phyloP scores from a whole-genome alignment of 2,888 invertebrate species.

The Noctua pronuba region DNA sequence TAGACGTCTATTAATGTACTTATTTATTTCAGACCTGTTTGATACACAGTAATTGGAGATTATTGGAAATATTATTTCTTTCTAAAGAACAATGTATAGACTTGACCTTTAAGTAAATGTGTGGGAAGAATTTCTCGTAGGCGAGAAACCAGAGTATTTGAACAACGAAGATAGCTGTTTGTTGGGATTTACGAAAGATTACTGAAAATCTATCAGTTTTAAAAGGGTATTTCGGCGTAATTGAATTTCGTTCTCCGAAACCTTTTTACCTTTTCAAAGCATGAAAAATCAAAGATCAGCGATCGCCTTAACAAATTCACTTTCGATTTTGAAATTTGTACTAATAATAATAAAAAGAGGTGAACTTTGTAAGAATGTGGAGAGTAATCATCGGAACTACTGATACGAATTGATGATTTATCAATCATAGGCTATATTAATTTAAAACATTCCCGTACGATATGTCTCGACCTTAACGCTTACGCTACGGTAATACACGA shows the following conservation, averaged over 20 bases:
- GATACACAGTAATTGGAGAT: background rate
- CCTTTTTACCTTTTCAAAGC: background rate
- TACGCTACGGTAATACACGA: too few relatives aligned
- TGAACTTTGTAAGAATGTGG: background rate
- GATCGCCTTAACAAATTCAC: background rate
- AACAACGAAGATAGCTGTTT: background rate
- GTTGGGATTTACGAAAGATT: background rate
- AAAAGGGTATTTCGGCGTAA: background rate
- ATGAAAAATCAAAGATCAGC: background rate
- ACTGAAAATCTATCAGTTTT: background rate
- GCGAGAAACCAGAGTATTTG: background rate
- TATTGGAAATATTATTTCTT: background rate
- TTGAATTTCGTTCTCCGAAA: background rate
- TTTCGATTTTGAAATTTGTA: background rate
- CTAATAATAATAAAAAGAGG: background rate
- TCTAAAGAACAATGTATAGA: background rate
- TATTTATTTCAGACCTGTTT: background rate
- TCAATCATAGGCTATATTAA: too few relatives aligned
- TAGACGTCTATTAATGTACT: background rate
- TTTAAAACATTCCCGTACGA: background rate
- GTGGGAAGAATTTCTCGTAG: background rate
- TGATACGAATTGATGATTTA: background rate
- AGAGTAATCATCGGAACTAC: background rate
- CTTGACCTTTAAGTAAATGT: background rate
- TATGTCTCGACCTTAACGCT: rapidly evolving